A percentile compares a stretch with the other conserved stretches of the same genome.
Evolutionary conservation across 2,797 vertebrate genomes (phyloP).

Genomic region (Sciurus vulgaris): DNA sequence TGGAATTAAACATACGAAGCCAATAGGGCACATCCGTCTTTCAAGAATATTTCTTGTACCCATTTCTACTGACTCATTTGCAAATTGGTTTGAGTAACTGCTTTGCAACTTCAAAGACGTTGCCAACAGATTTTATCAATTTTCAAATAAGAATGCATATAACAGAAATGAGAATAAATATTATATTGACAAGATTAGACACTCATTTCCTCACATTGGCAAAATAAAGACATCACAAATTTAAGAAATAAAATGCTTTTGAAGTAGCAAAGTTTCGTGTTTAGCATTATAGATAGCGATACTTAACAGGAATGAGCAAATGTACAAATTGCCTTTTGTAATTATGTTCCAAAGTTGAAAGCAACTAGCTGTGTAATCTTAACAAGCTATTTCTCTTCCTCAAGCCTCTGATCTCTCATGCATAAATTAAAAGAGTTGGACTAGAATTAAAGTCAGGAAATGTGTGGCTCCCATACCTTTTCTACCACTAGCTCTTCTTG

Average conservation of each 20-base stretch:
- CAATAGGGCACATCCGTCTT: not conserved
- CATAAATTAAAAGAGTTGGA: conserved; percentile 35
- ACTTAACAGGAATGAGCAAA: conserved; percentile 56
- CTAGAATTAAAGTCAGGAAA: not conserved
- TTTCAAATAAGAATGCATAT: conserved; percentile 65
- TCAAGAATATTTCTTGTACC: not conserved
- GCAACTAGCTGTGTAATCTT: conserved; percentile 24
- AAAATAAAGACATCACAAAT: conserved; percentile 60
- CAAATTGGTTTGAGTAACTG: conserved; percentile 57
- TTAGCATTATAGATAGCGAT: conserved; percentile 61
- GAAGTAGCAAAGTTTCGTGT: conserved; percentile 56
- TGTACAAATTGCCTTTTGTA: conserved; percentile 57
- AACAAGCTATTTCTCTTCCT: conserved; percentile 43
- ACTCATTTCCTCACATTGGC: conserved; percentile 62
- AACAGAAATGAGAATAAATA: conserved; percentile 63
- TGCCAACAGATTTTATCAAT: conserved; percentile 64
- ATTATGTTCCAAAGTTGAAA: conserved; percentile 65
- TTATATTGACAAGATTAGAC: conserved; percentile 57
- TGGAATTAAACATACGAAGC: not conserved
- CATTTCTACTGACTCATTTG: conserved; percentile 13
- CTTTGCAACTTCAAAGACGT: conserved; percentile 12
- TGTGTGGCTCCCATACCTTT: not conserved
- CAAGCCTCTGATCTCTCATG: not conserved
- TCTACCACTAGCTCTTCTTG: not conserved
- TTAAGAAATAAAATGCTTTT: conserved; percentile 66